These are phyloP conservation scores for Serinus canaria DNA, from an alignment of 2,113 vertebrate genomes.

Conservation along the genomic window DNA sequence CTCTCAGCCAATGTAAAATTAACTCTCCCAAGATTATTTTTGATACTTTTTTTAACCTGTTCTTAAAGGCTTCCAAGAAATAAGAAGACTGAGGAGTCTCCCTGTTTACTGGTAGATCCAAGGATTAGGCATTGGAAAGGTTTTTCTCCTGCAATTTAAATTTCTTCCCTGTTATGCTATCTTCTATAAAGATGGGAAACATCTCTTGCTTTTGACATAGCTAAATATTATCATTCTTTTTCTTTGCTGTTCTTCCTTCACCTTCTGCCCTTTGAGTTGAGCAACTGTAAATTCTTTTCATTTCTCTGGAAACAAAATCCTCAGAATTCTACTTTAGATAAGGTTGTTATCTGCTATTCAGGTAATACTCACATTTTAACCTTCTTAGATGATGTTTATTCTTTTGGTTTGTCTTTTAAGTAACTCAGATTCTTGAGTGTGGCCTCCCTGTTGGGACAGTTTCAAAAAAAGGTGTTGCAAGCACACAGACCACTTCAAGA, in stretches of 20 bases:
- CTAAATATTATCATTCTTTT: not conserved
- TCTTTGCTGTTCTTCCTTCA: not conserved
- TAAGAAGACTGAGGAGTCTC: not conserved
- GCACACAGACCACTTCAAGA: not conserved
- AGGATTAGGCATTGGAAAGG: not conserved
- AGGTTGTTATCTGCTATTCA: not conserved
- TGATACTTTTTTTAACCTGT: not conserved
- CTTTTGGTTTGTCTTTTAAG: not conserved
- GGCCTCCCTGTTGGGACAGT: not conserved
- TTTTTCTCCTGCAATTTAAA: not conserved
- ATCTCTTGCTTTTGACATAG: not conserved
- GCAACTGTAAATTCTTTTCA: conserved; percentile 23
- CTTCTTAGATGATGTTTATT: not conserved
- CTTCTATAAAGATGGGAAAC: not conserved
- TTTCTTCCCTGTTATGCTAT: not conserved
- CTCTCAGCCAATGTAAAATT: not conserved
- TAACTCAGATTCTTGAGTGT: not conserved
- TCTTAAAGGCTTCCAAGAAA: not conserved
- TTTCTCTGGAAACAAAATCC: not conserved
- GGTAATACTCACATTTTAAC: not conserved
- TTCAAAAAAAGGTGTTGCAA: not conserved
- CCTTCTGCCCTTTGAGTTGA: not conserved
- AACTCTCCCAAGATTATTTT: not conserved
- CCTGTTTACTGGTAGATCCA: not conserved
- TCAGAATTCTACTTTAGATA: not conserved